These are phyloP conservation scores for Stenopsyche tienmushanensis DNA, from an alignment of 1,140 invertebrate genomes.

Conservation along the genomic window DNA sequence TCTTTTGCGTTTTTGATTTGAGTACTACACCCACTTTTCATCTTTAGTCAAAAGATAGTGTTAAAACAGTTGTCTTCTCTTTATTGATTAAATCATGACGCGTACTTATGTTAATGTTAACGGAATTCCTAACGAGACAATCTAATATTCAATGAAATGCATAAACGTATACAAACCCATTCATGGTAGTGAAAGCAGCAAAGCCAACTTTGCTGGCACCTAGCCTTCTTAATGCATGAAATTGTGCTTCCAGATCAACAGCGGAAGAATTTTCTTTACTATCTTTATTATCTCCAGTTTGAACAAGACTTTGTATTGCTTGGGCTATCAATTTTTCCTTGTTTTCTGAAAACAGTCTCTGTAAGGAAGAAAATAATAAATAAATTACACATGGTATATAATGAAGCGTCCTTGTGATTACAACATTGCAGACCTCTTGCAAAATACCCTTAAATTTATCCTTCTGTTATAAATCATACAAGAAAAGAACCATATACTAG, in stretches of 20 bases:
- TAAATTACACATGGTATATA: background rate
- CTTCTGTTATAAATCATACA: background rate
- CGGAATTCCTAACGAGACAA: background rate
- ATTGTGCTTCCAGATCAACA: constrained; percentile 85
- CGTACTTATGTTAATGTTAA: too few relatives aligned
- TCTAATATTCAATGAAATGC: background rate
- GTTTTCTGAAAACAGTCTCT: constrained; percentile 93
- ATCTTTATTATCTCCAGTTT: constrained; percentile 69
- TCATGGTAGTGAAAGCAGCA: constrained; percentile 88
- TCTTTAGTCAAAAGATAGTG: too few relatives aligned
- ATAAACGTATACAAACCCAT: constrained; percentile 62
- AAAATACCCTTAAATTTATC: background rate
- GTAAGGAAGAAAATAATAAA: constrained; percentile 17
- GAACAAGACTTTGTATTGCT: constrained; percentile 78
- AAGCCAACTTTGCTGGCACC: constrained; percentile 98
- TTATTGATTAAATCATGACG: too few relatives aligned
- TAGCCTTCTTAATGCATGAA: constrained; percentile 89
- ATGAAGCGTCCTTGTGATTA: too few relatives aligned
- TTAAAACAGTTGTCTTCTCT: too few relatives aligned
- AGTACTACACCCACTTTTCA: too few relatives aligned
- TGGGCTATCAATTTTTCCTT: constrained; percentile 94
- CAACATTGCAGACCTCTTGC: too few relatives aligned
- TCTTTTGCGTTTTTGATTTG: too few relatives aligned
- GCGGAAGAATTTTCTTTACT: constrained; percentile 61
- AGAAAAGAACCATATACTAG: too few relatives aligned